Evolutionary conservation across 37 sponge, comb jelly and placozoan genomes (phyloP).

Genomic region (Agelas oroides): DNA sequence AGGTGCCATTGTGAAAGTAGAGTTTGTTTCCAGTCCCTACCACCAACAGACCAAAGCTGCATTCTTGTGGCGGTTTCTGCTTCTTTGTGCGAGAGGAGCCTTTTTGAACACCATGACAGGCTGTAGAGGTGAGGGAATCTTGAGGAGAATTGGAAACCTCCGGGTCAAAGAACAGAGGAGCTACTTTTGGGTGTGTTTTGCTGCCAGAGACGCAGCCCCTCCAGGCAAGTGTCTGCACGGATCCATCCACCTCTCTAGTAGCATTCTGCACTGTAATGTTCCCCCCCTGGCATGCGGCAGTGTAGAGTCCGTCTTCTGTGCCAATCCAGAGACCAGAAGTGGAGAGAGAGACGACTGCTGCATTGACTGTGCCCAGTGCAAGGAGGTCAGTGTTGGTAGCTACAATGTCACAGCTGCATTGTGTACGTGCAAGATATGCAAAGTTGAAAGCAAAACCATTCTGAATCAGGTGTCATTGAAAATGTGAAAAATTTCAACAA

Average conservation of each 20-base stretch:
- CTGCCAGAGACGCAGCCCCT: constrained; percentile 5
- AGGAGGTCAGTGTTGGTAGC: neutral
- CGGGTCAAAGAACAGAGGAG: constrained; percentile 7
- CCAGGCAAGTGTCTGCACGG: constrained; percentile 52
- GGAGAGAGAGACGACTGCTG: constrained; percentile 41
- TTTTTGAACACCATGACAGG: neutral
- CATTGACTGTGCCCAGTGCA: constrained; percentile 3
- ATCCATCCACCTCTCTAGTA: neutral
- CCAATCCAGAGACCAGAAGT: constrained; percentile 69
- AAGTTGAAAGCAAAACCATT: too few relatives aligned
- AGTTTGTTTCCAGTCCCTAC: constrained; percentile 52
- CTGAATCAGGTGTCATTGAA: too few relatives aligned
- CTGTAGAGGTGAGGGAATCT: neutral
- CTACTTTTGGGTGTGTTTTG: neutral
- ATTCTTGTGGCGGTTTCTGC: too few relatives aligned
- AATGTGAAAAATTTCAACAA: too few relatives aligned
- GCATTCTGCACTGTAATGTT: constrained; percentile 11
- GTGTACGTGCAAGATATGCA: too few relatives aligned
- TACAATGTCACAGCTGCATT: constrained; percentile 51
- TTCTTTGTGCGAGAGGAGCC: neutral
- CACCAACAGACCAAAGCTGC: constrained; percentile 74
- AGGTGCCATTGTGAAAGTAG: constrained; percentile 75
- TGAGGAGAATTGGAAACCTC: neutral
- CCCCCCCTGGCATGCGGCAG: neutral
- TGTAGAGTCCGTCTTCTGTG: constrained; percentile 59